A percentile compares a stretch with the other conserved stretches of the same genome.
Conservation (phyloP, 2,797 vertebrate species). For the Dendrocincla tyrannina region DNA sequence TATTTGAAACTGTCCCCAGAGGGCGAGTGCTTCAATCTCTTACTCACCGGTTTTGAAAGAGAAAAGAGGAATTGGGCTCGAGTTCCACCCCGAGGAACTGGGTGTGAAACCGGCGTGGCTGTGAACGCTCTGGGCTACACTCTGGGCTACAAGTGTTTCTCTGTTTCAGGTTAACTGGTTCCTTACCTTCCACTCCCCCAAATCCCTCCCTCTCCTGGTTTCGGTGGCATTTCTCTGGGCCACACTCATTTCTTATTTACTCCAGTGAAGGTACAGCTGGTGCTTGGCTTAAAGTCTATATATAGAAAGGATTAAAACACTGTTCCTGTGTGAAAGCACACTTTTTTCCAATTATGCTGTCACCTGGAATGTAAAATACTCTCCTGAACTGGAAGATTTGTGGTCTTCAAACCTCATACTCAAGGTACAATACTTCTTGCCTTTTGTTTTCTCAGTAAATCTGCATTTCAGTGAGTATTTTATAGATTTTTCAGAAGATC, state of each 20-base stretch:
- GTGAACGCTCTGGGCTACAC: not conserved
- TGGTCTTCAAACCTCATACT: not conserved
- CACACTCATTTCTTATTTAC: not conserved
- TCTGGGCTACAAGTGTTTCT: not conserved
- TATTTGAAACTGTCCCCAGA: not conserved
- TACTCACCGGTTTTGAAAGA: not conserved
- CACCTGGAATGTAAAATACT: not conserved
- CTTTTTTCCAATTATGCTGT: not conserved
- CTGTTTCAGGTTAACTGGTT: not conserved
- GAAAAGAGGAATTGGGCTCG: not conserved
- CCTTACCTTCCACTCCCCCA: not conserved
- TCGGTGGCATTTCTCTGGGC: not conserved
- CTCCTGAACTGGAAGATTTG: not conserved
- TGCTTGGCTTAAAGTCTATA: not conserved
- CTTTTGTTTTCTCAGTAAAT: not conserved
- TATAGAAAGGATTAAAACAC: not conserved
- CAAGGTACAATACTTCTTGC: not conserved
- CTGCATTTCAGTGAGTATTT: not conserved
- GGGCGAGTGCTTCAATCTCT: not conserved
- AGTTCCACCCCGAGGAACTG: not conserved
- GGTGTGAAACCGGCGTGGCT: not conserved
- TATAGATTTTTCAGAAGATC: not conserved
- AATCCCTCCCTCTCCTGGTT: not conserved
- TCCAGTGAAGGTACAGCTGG: not conserved
- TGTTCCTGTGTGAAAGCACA: not conserved